Base-by-base conservation (phyloP, 2,888 invertebrate species). In the Seira ritae region DNA sequence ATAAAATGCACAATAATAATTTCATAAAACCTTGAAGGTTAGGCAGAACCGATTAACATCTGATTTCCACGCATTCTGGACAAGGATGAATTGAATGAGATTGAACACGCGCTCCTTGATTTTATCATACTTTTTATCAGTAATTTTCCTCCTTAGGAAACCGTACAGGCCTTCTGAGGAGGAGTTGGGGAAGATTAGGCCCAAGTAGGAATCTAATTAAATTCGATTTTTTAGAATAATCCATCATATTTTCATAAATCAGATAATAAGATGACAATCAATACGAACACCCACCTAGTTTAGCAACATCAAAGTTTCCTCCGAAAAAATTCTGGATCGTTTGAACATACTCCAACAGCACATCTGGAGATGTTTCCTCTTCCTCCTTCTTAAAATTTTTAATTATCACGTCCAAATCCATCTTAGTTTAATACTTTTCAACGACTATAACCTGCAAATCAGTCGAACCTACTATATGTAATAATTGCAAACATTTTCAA, bases 201-300 rank as follows among this genome's bases (percentile, higher is more conserved):
- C 86, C 10, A 86, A 50, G 17, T 86, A 78, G 24, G 74, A 78
- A 65, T 86, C 86, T 86, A 50, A 50, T 50, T 50, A 50, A 65
- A 20, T 23, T 6, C 46, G n/a, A 46, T 4, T n/a, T n/a, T n/a
- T n/a, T n/a, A n/a, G n/a, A n/a, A n/a, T n/a, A n/a, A n/a, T n/a
- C n/a, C n/a, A n/a, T n/a, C n/a, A n/a, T n/a, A n/a, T n/a, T n/a
- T n/a, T n/a, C n/a, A n/a, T n/a, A n/a, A n/a, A n/a, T n/a, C n/a
- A n/a, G n/a, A n/a, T n/a, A n/a, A n/a, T n/a, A n/a, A n/a, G n/a
- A n/a, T n/a, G n/a, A n/a, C n/a, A n/a, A n/a, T n/a, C n/a, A n/a
- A n/a, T n/a, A n/a, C n/a, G n/a, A n/a, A n/a, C n/a, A n/a, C n/a
- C n/a, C n/a, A 84, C 84, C 84, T 22, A 86, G 46, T 78, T 84